Evolutionary conservation across 2,888 invertebrate genomes (phyloP).

Genomic region (Odontomyia ornata): DNA sequence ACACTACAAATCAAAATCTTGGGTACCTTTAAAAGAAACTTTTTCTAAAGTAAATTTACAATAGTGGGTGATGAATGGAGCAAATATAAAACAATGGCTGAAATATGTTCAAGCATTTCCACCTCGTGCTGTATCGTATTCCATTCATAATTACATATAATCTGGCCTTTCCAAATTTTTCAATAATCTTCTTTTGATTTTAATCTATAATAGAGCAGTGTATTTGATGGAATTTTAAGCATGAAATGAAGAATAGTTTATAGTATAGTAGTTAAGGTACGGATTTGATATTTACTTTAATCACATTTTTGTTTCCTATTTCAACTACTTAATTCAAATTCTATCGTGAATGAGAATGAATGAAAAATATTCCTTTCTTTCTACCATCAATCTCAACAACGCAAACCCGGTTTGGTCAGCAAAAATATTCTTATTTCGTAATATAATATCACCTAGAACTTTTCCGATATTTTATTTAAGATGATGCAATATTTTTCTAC

Average conservation of each 20-base stretch:
- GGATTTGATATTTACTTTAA: conserved; percentile 24
- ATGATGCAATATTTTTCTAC: not conserved
- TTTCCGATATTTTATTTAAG: not conserved
- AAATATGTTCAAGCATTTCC: too few species aligned
- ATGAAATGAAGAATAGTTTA: not conserved
- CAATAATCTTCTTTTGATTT: not conserved
- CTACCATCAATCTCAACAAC: not conserved
- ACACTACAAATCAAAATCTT: too few species aligned
- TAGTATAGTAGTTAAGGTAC: conserved; percentile 26
- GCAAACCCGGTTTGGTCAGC: not conserved
- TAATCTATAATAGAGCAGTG: not conserved
- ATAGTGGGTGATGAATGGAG: too few species aligned
- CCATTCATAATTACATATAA: too few species aligned
- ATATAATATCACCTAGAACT: not conserved
- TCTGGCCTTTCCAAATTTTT: too few species aligned
- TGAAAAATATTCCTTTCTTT: conserved; percentile 17
- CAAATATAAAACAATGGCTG: too few species aligned
- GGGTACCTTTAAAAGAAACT: too few species aligned
- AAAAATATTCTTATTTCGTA: not conserved
- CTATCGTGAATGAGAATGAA: not conserved
- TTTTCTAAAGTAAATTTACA: too few species aligned
- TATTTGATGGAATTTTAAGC: not conserved
- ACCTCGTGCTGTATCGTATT: too few species aligned
- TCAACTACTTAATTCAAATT: conserved; percentile 3
- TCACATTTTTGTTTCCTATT: conserved; percentile 26